Percentiles rank a stretch among this genome's conserved stretches.
Conservation (phyloP, 2,888 invertebrate species). For the Iselma pallidipennis region DNA sequence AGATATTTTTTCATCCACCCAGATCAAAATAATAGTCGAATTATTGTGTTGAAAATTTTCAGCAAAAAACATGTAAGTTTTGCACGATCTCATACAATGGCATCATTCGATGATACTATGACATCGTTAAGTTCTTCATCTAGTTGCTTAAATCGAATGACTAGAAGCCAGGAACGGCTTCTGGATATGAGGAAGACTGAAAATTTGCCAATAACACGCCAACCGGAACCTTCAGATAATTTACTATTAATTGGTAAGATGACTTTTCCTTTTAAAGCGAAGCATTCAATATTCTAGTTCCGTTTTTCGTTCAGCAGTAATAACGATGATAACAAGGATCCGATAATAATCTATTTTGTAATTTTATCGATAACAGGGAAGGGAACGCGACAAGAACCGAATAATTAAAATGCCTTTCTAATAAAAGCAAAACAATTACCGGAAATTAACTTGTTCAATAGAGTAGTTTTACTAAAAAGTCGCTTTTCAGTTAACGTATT, state of each 20-base stretch:
- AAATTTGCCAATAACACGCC: constrained; percentile 55
- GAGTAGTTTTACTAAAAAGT: no score
- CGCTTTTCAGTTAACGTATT: no score
- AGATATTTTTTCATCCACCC: constrained; percentile 19
- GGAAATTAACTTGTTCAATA: no score
- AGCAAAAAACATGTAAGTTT: constrained; percentile 91
- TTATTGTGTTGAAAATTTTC: constrained; percentile 33
- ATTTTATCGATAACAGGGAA: background rate
- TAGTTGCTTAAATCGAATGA: constrained; percentile 52
- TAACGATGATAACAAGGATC: no score
- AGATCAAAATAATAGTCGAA: constrained; percentile 32
- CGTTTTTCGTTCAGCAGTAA: background rate
- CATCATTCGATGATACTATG: constrained; percentile 78
- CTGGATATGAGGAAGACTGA: constrained; percentile 70
- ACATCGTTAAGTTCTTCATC: constrained; percentile 53
- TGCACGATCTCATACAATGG: constrained; percentile 83
- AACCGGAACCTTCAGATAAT: constrained; percentile 59
- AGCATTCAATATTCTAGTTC: background rate
- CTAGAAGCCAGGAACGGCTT: constrained; percentile 70
- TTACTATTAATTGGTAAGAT: constrained; percentile 62
- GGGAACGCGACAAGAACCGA: no score
- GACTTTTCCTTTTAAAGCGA: background rate
- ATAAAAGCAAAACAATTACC: no score
- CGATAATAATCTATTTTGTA: no score
- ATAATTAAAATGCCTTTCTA: no score